A percentile compares a stretch with the other conserved stretches of the same genome.
Evolutionary conservation across 2,113 vertebrate species (phyloP).

Genomic region (Anser brachyrhynchus): DNA sequence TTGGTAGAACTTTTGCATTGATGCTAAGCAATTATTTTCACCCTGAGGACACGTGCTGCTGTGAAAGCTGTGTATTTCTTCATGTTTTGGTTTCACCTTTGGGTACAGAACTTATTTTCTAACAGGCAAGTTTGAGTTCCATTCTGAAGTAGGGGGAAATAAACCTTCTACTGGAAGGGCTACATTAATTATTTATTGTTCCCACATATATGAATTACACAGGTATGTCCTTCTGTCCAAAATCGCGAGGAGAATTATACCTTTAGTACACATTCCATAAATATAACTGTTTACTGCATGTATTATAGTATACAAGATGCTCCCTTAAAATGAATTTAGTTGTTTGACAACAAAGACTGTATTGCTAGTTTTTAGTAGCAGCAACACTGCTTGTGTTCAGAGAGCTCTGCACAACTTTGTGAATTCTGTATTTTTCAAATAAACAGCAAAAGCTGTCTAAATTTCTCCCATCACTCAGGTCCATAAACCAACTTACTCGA

Average conservation of each 20-base stretch:
- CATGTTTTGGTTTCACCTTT: neutral
- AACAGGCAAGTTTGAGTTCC: neutral
- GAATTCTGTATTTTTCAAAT: neutral
- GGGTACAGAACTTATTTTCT: neutral
- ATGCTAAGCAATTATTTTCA: neutral
- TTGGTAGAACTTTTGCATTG: neutral
- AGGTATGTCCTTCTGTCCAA: neutral
- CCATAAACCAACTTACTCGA: neutral
- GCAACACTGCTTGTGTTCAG: neutral
- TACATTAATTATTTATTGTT: neutral
- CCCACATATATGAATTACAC: neutral
- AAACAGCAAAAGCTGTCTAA: neutral
- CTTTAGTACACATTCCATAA: neutral
- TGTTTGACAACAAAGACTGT: neutral
- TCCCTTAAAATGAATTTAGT: neutral
- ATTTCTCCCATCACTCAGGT: neutral
- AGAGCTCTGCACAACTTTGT: neutral
- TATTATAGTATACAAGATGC: neutral
- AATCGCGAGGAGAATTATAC: neutral
- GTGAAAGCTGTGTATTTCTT: neutral
- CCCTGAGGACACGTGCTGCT: neutral
- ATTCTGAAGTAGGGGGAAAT: neutral
- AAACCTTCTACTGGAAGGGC: neutral
- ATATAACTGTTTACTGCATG: neutral
- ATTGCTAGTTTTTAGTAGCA: neutral